phyloP scores from a whole-genome alignment of 2,797 vertebrate genomes.

The Sardinella longiceps region DNA sequence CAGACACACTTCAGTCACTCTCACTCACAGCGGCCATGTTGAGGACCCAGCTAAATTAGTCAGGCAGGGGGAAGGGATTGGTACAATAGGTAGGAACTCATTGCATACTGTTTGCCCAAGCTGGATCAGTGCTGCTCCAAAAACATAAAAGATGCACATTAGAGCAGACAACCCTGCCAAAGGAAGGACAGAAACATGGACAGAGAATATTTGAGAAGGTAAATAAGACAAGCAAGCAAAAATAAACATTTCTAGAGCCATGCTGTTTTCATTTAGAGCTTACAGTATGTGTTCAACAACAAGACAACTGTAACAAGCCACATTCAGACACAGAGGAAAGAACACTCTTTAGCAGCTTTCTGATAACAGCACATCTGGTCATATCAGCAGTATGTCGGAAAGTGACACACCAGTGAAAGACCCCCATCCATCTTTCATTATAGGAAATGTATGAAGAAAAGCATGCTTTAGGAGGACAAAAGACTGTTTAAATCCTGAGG shows the following conservation, averaged over 20 bases:
- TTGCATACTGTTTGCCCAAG: not conserved
- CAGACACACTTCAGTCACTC: slow-evolving; percentile 30
- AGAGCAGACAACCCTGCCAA: not conserved
- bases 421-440: not conserved
- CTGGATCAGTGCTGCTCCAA: not conserved
- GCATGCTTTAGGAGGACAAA: not conserved
- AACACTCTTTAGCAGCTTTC: too few relatives aligned
- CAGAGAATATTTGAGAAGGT: not conserved
- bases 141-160: not conserved
- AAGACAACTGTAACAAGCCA: not conserved
- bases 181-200: not conserved
- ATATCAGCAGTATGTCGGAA: not conserved
- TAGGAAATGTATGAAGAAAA: not conserved
- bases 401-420: not conserved
- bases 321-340: not conserved
- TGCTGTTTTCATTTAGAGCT: not conserved
- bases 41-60: not conserved
- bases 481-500: not conserved
- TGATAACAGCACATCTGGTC: not conserved
- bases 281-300: not conserved
- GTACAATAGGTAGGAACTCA: not conserved
- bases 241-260: not conserved
- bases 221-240: not conserved
- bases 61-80: not conserved
- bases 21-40: not conserved